Evolutionary conservation across 1,140 invertebrate genomes (phyloP), one percentile per base, ranked within the genome.

Genomic region (Diachasma alloeum): DNA sequence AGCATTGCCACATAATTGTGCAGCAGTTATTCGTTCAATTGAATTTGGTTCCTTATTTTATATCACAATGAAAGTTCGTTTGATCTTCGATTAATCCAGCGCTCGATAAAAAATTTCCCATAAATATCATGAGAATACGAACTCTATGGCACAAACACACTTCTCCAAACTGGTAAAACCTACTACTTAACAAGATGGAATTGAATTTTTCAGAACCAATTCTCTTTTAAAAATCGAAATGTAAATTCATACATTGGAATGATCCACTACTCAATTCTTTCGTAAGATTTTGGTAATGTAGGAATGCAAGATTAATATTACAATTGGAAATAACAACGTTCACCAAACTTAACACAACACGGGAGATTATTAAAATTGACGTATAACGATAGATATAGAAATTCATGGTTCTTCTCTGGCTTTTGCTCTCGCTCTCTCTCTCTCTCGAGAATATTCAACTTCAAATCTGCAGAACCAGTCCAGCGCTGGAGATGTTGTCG

Each of bases 401-500:
- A 15, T 2, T 46, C 11, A n/a, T 46, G 44, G 44, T n/a, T 46
- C n/a, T n/a, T 11, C 10, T 46, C 9, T 46, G 1, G 1, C 44
- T n/a, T n/a, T n/a, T n/a, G n/a, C n/a, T n/a, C n/a, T n/a, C n/a
- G n/a, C n/a, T n/a, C n/a, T n/a, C n/a, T n/a, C n/a, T n/a, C n/a
- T n/a, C n/a, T n/a, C n/a, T n/a, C n/a, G n/a, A n/a, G 44, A 46
- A 15, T 19, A 53, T n/a, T 75, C 11, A 42, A n/a, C 42, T 19
- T 85, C 89, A 92, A 69, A 96, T 92, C 87, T 97, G 96, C 39
- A 95, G 90, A 36, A 95, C 93, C 4, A 97, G 86, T 19, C 95
- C 96, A 9, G 96, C 95, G 39, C 95, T 94, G 0, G 96, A 97
- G 75, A 97, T 96, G 83, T 97, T 97, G 85, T 97, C 96, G 0